Conservation (phyloP, 2,888 invertebrate species). For the Napeogenes inachia region DNA sequence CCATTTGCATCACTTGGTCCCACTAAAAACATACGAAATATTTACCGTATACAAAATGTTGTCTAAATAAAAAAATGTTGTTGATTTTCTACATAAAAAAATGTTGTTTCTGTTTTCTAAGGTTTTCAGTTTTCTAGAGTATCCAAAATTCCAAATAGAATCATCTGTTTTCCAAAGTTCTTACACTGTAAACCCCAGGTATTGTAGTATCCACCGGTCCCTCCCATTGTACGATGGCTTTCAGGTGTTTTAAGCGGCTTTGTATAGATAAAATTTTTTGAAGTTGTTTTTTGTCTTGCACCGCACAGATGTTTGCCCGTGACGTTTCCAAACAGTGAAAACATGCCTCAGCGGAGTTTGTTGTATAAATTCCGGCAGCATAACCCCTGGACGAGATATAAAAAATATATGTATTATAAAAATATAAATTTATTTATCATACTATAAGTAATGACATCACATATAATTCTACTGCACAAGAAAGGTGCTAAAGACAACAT, state of each 20-base stretch:
- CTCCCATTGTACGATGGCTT: slow-evolving; percentile 85
- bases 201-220: slow-evolving; percentile 59
- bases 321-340: slow-evolving; percentile 85
- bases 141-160: too few species aligned
- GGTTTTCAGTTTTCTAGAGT: too few species aligned
- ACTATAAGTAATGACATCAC: too few species aligned
- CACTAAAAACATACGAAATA: slow-evolving; percentile 75
- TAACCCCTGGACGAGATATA: slow-evolving; percentile 79
- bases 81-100: too few species aligned
- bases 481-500: too few species aligned
- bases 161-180: slow-evolving; percentile 28
- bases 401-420: neutral
- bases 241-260: slow-evolving; percentile 83
- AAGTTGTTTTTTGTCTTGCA: slow-evolving; percentile 91
- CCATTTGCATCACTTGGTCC: slow-evolving; percentile 86
- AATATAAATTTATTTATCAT: too few species aligned
- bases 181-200: slow-evolving; percentile 67
- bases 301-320: slow-evolving; percentile 90
- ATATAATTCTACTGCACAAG: too few species aligned
- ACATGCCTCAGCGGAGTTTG: slow-evolving; percentile 92
- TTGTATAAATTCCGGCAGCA: slow-evolving; percentile 93
- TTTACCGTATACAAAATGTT: too few species aligned
- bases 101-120: too few species aligned
- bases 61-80: too few species aligned
- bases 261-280: slow-evolving; percentile 87